phyloP scores from a whole-genome alignment of 2,797 vertebrate genomes.

The Muraenolepis orangiensis region DNA sequence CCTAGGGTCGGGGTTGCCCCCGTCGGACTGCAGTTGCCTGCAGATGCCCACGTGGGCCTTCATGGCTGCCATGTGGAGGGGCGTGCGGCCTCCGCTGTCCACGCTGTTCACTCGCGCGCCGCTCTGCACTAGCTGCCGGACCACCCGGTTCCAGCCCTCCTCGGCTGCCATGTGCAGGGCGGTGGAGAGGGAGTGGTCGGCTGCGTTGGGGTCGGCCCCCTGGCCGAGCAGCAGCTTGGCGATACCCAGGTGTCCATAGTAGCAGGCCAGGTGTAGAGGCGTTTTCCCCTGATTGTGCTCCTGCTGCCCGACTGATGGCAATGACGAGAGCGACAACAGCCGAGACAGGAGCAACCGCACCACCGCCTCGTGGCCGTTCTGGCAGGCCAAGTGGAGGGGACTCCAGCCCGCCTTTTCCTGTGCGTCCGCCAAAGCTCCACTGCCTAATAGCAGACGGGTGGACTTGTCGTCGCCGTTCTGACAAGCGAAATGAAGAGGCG shows the following conservation, averaged over 20 bases:
- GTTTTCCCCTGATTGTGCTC: slow-evolving; percentile 69
- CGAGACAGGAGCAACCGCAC: slow-evolving; percentile 78
- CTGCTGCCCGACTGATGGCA: slow-evolving; percentile 35
- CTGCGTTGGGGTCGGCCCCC: slow-evolving; percentile 71
- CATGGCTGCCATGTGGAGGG: slow-evolving; percentile 78
- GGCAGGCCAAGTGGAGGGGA: slow-evolving; percentile 81
- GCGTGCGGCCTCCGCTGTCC: slow-evolving; percentile 70
- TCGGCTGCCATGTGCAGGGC: slow-evolving; percentile 80
- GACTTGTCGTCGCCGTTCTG: slow-evolving; percentile 80
- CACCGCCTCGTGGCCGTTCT: slow-evolving; percentile 85
- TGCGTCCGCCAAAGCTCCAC: slow-evolving; percentile 57
- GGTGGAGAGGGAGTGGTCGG: slow-evolving; percentile 69
- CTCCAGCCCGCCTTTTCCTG: slow-evolving; percentile 78
- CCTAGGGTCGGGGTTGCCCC: slow-evolving; percentile 64
- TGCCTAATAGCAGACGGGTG: slow-evolving; percentile 74
- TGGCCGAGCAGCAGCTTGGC: slow-evolving; percentile 77
- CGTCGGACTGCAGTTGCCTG: slow-evolving; percentile 74
- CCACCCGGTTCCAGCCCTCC: slow-evolving; percentile 80
- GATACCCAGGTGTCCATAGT: slow-evolving; percentile 79
- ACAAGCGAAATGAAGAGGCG: slow-evolving; percentile 80
- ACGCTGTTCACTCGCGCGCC: slow-evolving; percentile 53
- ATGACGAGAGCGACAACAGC: slow-evolving; percentile 20
- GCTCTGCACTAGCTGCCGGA: slow-evolving; percentile 73
- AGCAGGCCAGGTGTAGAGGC: slow-evolving; percentile 77
- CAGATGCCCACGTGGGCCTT: slow-evolving; percentile 81